Conservation (phyloP, 2,888 invertebrate species). For the Morpho achilles region DNA sequence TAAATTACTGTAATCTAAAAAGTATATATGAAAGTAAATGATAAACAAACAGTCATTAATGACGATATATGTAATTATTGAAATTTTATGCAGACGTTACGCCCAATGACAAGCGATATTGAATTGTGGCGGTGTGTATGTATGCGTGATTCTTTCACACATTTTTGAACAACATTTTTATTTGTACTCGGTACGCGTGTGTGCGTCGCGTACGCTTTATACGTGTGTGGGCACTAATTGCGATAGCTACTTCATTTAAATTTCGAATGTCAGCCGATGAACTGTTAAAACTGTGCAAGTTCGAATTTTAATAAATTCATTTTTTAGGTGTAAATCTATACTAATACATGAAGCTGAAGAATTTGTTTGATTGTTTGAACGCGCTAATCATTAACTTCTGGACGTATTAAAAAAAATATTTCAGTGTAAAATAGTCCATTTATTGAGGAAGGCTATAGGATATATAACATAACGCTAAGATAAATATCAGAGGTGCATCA, state of each 20-base stretch:
- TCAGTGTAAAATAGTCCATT: too few relatives aligned
- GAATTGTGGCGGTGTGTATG: slow-evolving; percentile 65
- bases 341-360: too few relatives aligned
- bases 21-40: neutral
- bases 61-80: slow-evolving; percentile 21
- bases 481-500: too few relatives aligned
- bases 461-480: too few relatives aligned
- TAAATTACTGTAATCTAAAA: too few relatives aligned
- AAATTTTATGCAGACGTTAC: slow-evolving; percentile 54
- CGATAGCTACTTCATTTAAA: slow-evolving; percentile 79
- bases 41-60: slow-evolving; percentile 8
- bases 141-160: slow-evolving; percentile 70
- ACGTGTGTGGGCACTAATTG: slow-evolving; percentile 61
- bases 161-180: slow-evolving; percentile 75
- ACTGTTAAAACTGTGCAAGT: slow-evolving; percentile 48
- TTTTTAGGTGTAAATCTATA: too few relatives aligned
- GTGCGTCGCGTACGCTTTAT: slow-evolving; percentile 45
- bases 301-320: slow-evolving; percentile 32
- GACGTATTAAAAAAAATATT: too few relatives aligned
- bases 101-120: slow-evolving; percentile 71
- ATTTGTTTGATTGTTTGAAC: too few relatives aligned
- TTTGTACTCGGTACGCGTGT: slow-evolving; percentile 42
- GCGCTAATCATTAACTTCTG: too few relatives aligned
- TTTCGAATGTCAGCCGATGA: slow-evolving; percentile 67
- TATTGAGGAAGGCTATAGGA: too few relatives aligned